phyloP scores from a whole-genome alignment of 2,888 invertebrate genomes.

The Dryobota labecula region DNA sequence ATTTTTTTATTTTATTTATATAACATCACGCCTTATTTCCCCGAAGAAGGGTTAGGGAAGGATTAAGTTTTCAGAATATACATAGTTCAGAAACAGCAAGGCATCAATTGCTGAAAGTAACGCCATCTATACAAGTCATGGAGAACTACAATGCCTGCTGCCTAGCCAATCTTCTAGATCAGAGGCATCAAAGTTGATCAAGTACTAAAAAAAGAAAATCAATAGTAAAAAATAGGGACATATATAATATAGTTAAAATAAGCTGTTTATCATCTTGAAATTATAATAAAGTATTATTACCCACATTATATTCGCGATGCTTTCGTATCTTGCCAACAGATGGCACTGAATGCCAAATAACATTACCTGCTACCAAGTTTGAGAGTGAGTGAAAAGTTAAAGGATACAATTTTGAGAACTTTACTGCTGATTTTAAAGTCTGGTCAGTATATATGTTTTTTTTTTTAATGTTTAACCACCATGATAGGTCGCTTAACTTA shows the following conservation, averaged over 20 bases:
- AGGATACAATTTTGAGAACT: background rate
- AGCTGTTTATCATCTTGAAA: background rate
- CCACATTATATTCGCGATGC: background rate
- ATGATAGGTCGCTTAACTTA: background rate
- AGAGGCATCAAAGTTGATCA: background rate
- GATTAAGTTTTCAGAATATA: too few species aligned
- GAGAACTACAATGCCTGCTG: constrained; percentile 31
- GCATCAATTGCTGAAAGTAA: background rate
- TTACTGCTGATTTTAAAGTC: background rate
- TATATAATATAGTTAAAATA: background rate
- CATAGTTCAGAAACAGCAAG: background rate
- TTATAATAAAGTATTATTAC: background rate
- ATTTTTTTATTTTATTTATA: background rate
- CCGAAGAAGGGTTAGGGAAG: too few species aligned
- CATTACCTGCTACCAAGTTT: background rate
- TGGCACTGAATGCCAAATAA: constrained; percentile 58
- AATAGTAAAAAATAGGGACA: background rate
- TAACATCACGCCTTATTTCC: too few species aligned
- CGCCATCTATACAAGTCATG: constrained; percentile 69
- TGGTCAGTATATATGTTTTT: too few species aligned
- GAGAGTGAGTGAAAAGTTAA: background rate
- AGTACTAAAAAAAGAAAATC: too few species aligned
- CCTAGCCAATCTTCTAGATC: background rate
- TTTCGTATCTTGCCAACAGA: constrained; percentile 57
- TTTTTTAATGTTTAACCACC: background rate